Conservation (phyloP, 1,140 invertebrate species). For the Eulimnadia texana region DNA sequence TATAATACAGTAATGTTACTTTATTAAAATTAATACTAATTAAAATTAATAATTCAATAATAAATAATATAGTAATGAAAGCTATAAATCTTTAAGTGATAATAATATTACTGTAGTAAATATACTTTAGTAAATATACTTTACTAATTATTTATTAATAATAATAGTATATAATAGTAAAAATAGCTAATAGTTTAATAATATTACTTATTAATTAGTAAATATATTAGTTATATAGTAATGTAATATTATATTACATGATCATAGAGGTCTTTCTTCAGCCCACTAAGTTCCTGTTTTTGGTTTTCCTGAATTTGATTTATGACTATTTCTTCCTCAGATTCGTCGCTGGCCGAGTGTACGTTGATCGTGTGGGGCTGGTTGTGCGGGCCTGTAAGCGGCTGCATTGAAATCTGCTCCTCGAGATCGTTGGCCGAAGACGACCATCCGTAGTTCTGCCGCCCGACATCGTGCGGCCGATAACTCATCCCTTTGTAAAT, state of each 20-base stretch:
- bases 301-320: background rate
- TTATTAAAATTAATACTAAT: background rate
- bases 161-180: too few relatives aligned
- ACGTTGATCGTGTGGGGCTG: background rate
- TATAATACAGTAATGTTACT: too few relatives aligned
- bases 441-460: constrained; percentile 1
- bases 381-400: background rate
- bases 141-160: too few relatives aligned
- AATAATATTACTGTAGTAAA: too few relatives aligned
- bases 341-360: background rate
- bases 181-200: too few relatives aligned
- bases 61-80: too few relatives aligned
- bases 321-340: background rate
- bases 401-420: background rate
- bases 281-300: background rate
- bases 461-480: background rate
- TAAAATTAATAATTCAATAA: background rate
- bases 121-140: too few relatives aligned
- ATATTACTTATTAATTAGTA: too few relatives aligned
- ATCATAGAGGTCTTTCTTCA: constrained; percentile 2
- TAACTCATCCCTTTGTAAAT: background rate
- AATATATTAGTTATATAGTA: background rate
- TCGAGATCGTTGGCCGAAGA: background rate
- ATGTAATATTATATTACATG: background rate
- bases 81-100: too few relatives aligned